Conservation (phyloP, 2,888 invertebrate genomes). For the Caenorhabditis sp. region DNA sequence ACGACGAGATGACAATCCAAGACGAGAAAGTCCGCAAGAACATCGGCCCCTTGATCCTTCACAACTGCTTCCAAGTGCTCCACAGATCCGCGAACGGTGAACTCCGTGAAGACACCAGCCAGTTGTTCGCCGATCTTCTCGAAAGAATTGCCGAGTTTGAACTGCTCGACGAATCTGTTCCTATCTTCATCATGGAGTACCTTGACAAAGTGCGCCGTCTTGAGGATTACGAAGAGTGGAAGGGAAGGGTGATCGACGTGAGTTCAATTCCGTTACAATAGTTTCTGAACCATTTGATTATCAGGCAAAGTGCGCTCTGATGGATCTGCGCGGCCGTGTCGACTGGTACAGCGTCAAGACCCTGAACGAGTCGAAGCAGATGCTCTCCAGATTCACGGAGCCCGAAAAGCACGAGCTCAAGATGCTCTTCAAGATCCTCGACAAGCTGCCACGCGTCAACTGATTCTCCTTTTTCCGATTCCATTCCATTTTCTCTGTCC, state of each 20-base stretch:
- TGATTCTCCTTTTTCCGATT: slow-evolving; percentile 1
- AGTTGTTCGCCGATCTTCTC: slow-evolving; percentile 13
- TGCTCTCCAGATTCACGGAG: slow-evolving; percentile 10
- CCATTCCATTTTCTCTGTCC: background rate
- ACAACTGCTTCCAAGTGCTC: background rate
- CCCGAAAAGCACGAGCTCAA: slow-evolving; percentile 30
- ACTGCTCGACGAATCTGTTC: slow-evolving; percentile 18
- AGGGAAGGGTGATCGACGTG: slow-evolving; percentile 20
- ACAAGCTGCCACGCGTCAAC: slow-evolving; percentile 24
- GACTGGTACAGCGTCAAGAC: slow-evolving; percentile 43
- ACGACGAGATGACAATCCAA: slow-evolving; percentile 25
- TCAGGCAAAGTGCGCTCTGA: slow-evolving; percentile 19
- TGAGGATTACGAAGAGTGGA: slow-evolving; percentile 21
- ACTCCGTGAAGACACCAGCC: slow-evolving; percentile 14
- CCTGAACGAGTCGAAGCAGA: slow-evolving; percentile 7
- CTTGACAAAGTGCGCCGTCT: slow-evolving; percentile 2
- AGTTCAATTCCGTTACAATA: background rate
- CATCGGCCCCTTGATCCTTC: slow-evolving; percentile 1
- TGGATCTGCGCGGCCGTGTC: slow-evolving; percentile 39
- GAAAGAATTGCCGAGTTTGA: slow-evolving; percentile 20
- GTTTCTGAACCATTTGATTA: background rate
- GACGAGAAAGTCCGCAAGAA: slow-evolving; percentile 15
- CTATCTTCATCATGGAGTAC: slow-evolving; percentile 18
- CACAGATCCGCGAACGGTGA: background rate
- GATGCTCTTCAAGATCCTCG: slow-evolving; percentile 8